phyloP scores from a whole-genome alignment of 1,140 invertebrate genomes.

The Spodoptera frugiperda region DNA sequence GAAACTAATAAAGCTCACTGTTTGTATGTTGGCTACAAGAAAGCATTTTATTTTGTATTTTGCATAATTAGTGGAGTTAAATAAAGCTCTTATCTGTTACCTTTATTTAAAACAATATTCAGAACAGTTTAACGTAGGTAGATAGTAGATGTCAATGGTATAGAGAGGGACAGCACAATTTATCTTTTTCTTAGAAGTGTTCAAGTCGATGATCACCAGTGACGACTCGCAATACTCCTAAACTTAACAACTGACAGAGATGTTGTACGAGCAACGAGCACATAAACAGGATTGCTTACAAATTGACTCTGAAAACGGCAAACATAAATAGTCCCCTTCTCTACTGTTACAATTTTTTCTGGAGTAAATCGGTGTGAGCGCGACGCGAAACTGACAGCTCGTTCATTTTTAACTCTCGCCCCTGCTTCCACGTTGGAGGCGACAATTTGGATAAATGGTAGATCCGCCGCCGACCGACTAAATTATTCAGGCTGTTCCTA shows the following conservation, averaged over 20 bases:
- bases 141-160: too few species aligned
- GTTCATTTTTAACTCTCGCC: constrained; percentile 76
- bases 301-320: constrained; percentile 51
- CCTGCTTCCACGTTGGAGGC: constrained; percentile 61
- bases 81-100: background rate
- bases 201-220: background rate
- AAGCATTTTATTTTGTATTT: constrained; percentile 55
- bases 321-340: constrained; percentile 54
- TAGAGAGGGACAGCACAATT: too few species aligned
- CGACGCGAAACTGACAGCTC: constrained; percentile 66
- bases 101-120: too few species aligned
- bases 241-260: constrained; percentile 7
- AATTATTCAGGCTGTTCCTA: constrained; percentile 76
- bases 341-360: constrained; percentile 57
- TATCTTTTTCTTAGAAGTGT: too few species aligned
- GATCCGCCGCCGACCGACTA: constrained; percentile 69
- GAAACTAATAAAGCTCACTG: constrained; percentile 67
- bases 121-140: too few species aligned
- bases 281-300: constrained; percentile 39
- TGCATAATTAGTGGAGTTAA: background rate
- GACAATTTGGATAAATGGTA: constrained; percentile 83
- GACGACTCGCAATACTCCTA: background rate
- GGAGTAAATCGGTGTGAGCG: constrained; percentile 60
- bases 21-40: constrained; percentile 58
- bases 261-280: background rate